These are phyloP conservation scores for Lagopus muta DNA, from an alignment of 2,113 vertebrate species.

Conservation along the genomic window DNA sequence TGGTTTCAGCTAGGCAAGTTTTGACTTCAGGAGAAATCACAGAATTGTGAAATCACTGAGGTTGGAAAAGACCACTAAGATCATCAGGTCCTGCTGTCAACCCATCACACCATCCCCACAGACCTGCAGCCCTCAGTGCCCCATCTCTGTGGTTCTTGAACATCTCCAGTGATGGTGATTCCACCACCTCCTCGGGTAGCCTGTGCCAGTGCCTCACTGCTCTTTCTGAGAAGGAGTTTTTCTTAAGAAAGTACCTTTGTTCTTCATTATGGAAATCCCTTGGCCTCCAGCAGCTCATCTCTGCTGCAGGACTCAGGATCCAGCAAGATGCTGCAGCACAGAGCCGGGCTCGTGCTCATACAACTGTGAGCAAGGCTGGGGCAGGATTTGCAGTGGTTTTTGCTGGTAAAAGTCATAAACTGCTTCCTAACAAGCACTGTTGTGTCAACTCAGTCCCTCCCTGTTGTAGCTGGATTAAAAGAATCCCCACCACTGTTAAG, in stretches of 20 bases:
- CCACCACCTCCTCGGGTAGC: too few relatives aligned
- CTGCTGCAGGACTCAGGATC: not conserved
- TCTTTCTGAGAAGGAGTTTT: too few relatives aligned
- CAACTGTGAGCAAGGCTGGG: not conserved
- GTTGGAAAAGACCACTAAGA: too few relatives aligned
- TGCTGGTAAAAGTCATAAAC: not conserved
- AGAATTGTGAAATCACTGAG: too few relatives aligned
- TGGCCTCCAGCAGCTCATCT: not conserved
- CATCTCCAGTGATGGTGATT: too few relatives aligned
- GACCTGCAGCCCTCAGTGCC: too few relatives aligned
- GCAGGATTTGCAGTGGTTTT: not conserved
- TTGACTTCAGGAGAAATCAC: not conserved
- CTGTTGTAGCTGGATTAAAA: constrained; percentile 18
- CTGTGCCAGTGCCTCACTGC: too few relatives aligned
- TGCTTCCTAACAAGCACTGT: not conserved
- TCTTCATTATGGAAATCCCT: not conserved
- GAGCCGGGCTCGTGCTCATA: not conserved
- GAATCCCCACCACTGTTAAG: not conserved
- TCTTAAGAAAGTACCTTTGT: not conserved
- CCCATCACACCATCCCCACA: too few relatives aligned
- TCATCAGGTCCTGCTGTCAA: too few relatives aligned
- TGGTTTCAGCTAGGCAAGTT: not conserved
- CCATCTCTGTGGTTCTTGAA: too few relatives aligned
- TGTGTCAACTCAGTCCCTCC: not conserved
- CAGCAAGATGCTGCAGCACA: accelerated